phyloP scores from a whole-genome alignment of 2,888 invertebrate genomes.

The Apodemia zela region DNA sequence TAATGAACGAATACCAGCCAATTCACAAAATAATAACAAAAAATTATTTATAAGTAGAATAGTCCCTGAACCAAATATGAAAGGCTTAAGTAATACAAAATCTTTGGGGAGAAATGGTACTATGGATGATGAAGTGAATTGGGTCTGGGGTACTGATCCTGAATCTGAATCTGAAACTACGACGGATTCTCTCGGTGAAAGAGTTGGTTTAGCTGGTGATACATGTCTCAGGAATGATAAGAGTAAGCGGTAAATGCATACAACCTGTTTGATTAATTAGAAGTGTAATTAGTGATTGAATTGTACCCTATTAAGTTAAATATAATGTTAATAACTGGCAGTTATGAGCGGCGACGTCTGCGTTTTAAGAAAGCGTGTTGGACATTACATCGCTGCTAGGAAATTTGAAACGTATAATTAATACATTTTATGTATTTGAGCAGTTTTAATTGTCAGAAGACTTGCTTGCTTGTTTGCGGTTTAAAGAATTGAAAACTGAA shows the following conservation, averaged over 20 bases:
- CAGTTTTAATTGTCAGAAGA: too few species aligned
- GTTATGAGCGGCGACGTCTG: too few species aligned
- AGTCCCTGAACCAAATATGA: neutral
- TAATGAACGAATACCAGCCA: neutral
- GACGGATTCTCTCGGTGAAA: conserved; percentile 12
- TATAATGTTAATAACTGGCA: neutral
- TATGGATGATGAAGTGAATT: conserved; percentile 22
- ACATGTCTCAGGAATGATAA: conserved; percentile 20
- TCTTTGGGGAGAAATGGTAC: conserved; percentile 1
- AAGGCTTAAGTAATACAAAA: neutral
- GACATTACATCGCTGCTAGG: too few species aligned
- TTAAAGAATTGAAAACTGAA: too few species aligned
- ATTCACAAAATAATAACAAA: neutral
- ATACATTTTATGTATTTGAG: too few species aligned
- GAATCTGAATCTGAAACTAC: conserved; percentile 17
- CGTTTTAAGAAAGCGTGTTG: too few species aligned
- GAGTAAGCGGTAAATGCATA: conserved; percentile 17
- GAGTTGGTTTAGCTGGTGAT: conserved; percentile 19
- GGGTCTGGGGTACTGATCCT: conserved; percentile 25
- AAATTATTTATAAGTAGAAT: conserved; percentile 7
- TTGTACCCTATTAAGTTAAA: neutral
- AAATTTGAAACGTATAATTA: too few species aligned
- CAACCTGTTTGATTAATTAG: neutral
- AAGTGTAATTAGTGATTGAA: neutral
- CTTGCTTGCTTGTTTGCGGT: too few species aligned